These are phyloP conservation scores for Cyphomyrus discorhynchus DNA, from an alignment of 2,113 vertebrate genomes.

Conservation along the genomic window DNA sequence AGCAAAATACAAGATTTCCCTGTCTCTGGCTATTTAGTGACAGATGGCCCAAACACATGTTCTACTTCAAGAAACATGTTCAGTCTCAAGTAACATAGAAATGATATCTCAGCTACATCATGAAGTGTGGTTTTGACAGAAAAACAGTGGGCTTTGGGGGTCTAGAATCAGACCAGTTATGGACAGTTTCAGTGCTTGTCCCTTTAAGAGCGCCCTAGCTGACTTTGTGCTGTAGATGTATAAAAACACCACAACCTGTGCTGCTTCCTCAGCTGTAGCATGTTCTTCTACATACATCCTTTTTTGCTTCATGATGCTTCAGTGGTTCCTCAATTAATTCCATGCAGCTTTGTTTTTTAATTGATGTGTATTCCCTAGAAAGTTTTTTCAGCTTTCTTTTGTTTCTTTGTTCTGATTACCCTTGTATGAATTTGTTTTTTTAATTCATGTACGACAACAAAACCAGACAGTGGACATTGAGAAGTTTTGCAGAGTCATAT, in stretches of 20 bases:
- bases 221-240: neutral
- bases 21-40: neutral
- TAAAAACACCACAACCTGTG: neutral
- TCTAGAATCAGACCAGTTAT: too few species aligned
- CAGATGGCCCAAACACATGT: neutral
- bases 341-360: neutral
- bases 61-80: too few species aligned
- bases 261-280: neutral
- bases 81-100: too few species aligned
- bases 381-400: neutral
- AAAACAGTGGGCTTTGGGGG: too few species aligned
- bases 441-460: neutral
- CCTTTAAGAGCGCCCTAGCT: neutral
- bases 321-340: neutral
- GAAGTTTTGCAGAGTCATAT: neutral
- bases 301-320: neutral
- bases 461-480: neutral
- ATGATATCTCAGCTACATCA: too few species aligned
- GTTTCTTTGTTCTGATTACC: neutral
- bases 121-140: too few species aligned
- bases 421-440: neutral
- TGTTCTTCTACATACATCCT: neutral
- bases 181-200: neutral
- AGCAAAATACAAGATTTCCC: neutral
- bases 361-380: neutral